Evolutionary conservation across 1,140 invertebrate genomes (phyloP).

Genomic region (Asobara japonica): DNA sequence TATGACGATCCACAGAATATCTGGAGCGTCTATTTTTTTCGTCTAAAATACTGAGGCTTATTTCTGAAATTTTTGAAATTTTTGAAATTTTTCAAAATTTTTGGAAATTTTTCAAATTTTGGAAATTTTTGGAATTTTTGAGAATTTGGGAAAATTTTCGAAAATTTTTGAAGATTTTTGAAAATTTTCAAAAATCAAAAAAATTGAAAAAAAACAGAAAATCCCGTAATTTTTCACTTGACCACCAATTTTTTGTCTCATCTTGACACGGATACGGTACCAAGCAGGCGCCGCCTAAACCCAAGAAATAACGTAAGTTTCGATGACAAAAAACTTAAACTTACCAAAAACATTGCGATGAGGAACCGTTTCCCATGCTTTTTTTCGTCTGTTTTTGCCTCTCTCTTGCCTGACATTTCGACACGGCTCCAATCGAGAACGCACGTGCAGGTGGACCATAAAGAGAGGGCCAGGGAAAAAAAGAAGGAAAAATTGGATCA

Average conservation of each 20-base stretch:
- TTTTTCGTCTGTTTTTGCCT: not conserved
- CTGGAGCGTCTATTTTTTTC: too few relatives aligned
- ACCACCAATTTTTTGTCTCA: too few relatives aligned
- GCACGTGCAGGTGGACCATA: slow-evolving; percentile 12
- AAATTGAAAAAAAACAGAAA: too few relatives aligned
- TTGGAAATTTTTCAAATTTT: too few relatives aligned
- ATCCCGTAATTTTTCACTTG: too few relatives aligned
- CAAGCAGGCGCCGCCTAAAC: not conserved
- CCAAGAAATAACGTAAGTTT: not conserved
- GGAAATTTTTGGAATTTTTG: too few relatives aligned
- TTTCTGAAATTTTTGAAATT: too few relatives aligned
- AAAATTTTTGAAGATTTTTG: too few relatives aligned
- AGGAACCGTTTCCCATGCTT: not conserved
- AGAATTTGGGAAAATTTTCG: too few relatives aligned
- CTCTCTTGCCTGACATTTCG: not conserved
- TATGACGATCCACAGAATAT: slow-evolving; percentile 39
- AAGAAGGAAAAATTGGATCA: not conserved
- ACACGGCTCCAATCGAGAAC: slow-evolving; percentile 3
- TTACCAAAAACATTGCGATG: slow-evolving; percentile 12
- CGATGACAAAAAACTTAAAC: not conserved
- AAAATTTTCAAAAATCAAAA: too few relatives aligned
- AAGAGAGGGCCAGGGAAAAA: not conserved
- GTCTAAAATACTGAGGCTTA: too few relatives aligned
- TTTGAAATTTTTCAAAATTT: too few relatives aligned
- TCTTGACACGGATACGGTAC: slow-evolving; percentile 54